Evolutionary conservation across 2,888 invertebrate genomes (phyloP), one percentile per base, ranked within the genome.

Genomic region (Epinotia demarniana): DNA sequence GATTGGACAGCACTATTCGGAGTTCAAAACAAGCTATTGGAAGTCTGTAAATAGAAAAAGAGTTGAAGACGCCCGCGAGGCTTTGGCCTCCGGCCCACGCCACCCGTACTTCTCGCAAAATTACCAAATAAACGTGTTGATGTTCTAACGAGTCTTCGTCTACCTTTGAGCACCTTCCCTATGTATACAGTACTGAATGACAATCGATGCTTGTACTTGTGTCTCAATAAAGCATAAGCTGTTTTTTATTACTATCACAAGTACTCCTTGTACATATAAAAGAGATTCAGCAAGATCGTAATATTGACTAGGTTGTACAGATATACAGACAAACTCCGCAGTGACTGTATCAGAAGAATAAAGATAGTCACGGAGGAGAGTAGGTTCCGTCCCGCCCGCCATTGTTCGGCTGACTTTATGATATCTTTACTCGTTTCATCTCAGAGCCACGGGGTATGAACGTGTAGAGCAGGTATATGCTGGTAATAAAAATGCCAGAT

Each of bases 391-490:
- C 46, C 23, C 61, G 53, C 55, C 33, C 64, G 57, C 74, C 27
- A 69, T 74, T 74, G 74, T 70, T 70, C 69, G 23, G 63, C 57
- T 33, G 63, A 70, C 74, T 74, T 74, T 74, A 74, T 70, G 74
- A 74, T 74, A 74, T 70, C 74, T 70, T 58, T 58, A 64, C 74
- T 74, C 69, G 74, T 58, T 74, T 69, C 69, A 74, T 74, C 69
- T 74, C 63, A n/a, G 46, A 8, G 9, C 74, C 62, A 69, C 19
- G 58, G 63, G 39, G 55, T n/a, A 5, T 19, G 39, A 58, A 63
- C 6, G 0, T 3, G 13, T 6, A 13, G 43, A 19, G 23, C 12
- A 55, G 67, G 64, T 16, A 33, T 1, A 11, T 18, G 8, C 33
- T 6, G 39, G n/a, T 61, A 33, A 27, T 11, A 43, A 46, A 0